Base-by-base conservation (phyloP, 2,888 invertebrate species). In the Eristalis intricaria region DNA sequence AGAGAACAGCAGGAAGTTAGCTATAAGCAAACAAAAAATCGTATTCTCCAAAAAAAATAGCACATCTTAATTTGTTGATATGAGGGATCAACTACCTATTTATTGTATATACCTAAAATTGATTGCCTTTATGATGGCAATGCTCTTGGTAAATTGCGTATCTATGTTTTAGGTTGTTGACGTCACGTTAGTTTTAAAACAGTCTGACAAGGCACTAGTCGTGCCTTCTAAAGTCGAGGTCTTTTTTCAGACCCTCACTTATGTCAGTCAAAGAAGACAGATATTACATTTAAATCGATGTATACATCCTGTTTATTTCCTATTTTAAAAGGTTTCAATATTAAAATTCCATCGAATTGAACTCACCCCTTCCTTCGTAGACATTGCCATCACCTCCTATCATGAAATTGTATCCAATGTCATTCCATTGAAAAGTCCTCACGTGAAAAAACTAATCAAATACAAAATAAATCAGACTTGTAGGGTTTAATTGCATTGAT, bases 301-400 rank as follows among this genome's bases (percentile, higher is more conserved):
- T 40, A 13, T 40, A 11, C 15, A 15, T 15, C 15, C 15, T n/a
- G n/a, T 43, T 43, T 43, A 19, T 61, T 22, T 4, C 11, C 32
- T 15, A 35, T 64, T 19, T 11, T 43, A 58, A n/a, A 68, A 64
- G 2, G 22, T 65, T 29, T n/a, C 3, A 15, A 26, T 60, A 60
- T n/a, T 4, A 4, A 15, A n/a, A 4, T n/a, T 2, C 15, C 15
- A 58, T 26, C 35, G 7, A 61, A 40, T n/a, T 3, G 11, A 26
- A 58, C 61, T 58, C 63, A 89, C 90, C 95, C 75, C 94, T 91
- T 7, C 95, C 95, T 91, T 95, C 94, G 89, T 94, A 95, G 0
- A 94, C 91, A 61, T 93, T 94, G 26, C 95, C 95, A 90, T 95
- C 95, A 15, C 94, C 94, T 38, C 95, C 95, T 71, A 95, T 92